Percentiles rank a stretch among this genome's conserved stretches.
phyloP scores from a whole-genome alignment of 2,113 vertebrate species.

The Thermophis baileyi region DNA sequence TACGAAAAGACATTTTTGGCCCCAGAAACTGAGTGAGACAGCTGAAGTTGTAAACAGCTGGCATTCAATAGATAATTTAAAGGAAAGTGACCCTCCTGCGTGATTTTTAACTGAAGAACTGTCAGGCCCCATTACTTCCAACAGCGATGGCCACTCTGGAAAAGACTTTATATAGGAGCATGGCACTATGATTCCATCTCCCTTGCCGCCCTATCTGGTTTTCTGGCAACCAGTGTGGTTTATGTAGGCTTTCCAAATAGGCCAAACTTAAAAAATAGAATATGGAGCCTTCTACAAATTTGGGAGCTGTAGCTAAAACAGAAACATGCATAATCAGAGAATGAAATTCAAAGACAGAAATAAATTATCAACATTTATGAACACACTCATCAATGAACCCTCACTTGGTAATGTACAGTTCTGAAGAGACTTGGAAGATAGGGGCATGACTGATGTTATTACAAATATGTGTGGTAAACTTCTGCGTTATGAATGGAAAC shows the following conservation, averaged over 20 bases:
- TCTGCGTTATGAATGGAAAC: not conserved
- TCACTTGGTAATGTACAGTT: not conserved
- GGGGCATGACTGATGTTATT: not conserved
- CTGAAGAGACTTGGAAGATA: not conserved
- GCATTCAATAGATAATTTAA: constrained; percentile 81
- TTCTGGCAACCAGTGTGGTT: not conserved
- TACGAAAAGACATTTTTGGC: constrained; percentile 65
- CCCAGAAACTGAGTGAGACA: constrained; percentile 64
- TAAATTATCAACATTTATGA: not conserved
- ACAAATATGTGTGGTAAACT: not conserved
- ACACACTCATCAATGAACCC: not conserved
- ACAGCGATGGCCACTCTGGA: constrained; percentile 65
- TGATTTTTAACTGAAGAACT: constrained; percentile 84
- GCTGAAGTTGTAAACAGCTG: constrained; percentile 77
- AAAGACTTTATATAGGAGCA: constrained; percentile 68
- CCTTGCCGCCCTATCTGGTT: not conserved
- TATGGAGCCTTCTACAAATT: constrained; percentile 44
- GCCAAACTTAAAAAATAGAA: constrained; percentile 27
- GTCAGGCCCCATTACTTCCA: constrained; percentile 81
- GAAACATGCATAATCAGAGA: constrained; percentile 51
- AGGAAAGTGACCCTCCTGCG: constrained; percentile 81
- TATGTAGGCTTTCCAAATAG: not conserved
- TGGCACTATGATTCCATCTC: constrained; percentile 59
- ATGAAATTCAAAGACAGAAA: constrained; percentile 8
- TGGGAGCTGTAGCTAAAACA: constrained; percentile 12